Base-by-base conservation (phyloP, 2,888 invertebrate species). In the Temnothorax unifasciatus region DNA sequence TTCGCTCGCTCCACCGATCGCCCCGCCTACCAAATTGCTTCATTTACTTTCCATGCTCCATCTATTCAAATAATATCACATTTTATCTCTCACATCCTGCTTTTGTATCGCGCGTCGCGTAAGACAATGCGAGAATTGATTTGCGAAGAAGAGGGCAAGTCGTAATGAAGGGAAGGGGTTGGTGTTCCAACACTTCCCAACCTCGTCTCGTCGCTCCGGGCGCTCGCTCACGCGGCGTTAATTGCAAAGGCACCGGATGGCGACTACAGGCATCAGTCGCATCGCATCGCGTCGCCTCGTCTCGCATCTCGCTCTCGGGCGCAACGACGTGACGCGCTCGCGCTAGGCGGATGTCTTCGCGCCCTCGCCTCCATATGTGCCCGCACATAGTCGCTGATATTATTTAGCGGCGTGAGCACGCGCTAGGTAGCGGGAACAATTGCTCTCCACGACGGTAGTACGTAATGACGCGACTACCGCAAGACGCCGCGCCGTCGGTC, bases 391-490 rank as follows among this genome's bases (percentile, higher is more conserved):
- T 86, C 64, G 75, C 86, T 90, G 84, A 90, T 90, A 90, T 85
- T 90, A 90, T 89, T 89, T 89, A 85, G 85, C 66, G 61, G 81
- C 71, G 75, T 61, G 66, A 74, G 73, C 71, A 63, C 77, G 63
- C 88, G 84, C 83, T 76, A 79, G 90, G 90, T 90, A 87, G 91
- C 84, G 85, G 88, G 89, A 88, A 90, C 91, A 89, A 92, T 92
- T 91, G 90, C 88, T 87, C 88, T 87, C 85, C 84, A 85, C 81
- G 90, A 69, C 59, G 79, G 73, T 59, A 74, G 79, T 73, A 59
- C 73, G 87, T 91, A 93, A 92, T 92, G 90, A 92, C 87, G 85
- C 84, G 86, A 89, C 91, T 90, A 89, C 91, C 90, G 85, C 74
- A 71, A 73, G 77, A 87, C 88, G 86, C 89, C 87, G 84, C 71